Evolutionary conservation across 2,888 invertebrate genomes (phyloP), one percentile per base, ranked within the genome.

Genomic region (Flabesymbios commensalis): DNA sequence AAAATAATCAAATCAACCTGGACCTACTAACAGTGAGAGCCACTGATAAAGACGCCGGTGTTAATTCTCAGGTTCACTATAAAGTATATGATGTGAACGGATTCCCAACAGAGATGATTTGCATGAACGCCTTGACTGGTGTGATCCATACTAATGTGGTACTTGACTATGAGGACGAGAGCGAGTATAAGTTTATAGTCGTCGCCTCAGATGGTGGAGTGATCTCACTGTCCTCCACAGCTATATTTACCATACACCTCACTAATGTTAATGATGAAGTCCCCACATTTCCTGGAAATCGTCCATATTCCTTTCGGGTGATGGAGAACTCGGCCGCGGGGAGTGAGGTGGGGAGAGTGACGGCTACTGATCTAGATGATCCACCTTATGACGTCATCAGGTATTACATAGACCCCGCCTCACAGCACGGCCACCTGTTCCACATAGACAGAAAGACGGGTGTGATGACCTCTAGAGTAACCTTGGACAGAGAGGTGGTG

Each of bases 391-490:
- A 66, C 63, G n/a, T 22, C 3, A 19, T 66, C 42, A 36, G 29
- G 10, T 66, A 58, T 42, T 43, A 28, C 7, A 28, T 19, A 22
- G 55, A 24, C 39, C 17, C 3, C n/a, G 19, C 22, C 3, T 22
- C 22, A 3, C 7, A 7, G 17, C 10, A 24, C 17, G n/a, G 90
- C 3, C 43, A 31, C 7, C 90, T 52, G 52, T 65, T 42, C 55
- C 55, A 19, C 22, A 41, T 97, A 57, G 93, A 96, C 79, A 84
- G 91, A 0, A 86, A 90, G 53, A 88, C 90, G 0, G 96, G 96
- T 0, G 87, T 90, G 14, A 90, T 97, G 0, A 90, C 90, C 2
- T 96, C 96, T 0, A 90, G 90, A n/a, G 5, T 14, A 10, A 3
- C 29, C 19, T 51, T 68, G 53, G 65, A 68, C 39, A 47, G 68